Evolutionary conservation across 2,113 vertebrate genomes (phyloP).

Genomic region (Calidris pygmaea): DNA sequence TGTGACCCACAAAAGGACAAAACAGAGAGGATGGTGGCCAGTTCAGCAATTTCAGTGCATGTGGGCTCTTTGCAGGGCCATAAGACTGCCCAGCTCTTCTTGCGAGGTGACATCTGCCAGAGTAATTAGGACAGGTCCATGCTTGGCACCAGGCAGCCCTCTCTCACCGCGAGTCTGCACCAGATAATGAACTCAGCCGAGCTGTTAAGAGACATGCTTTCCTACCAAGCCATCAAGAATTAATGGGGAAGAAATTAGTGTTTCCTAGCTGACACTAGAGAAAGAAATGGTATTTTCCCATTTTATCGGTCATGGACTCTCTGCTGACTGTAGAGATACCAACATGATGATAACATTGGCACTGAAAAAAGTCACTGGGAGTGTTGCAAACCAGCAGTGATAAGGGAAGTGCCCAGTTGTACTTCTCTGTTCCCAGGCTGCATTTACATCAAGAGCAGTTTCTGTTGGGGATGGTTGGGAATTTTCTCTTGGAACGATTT

Average conservation of each 20-base stretch:
- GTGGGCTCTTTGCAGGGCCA: neutral
- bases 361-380: neutral
- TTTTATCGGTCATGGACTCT: neutral
- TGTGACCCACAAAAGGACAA: neutral
- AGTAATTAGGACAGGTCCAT: neutral
- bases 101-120: neutral
- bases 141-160: neutral
- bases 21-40: neutral
- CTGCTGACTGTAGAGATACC: neutral
- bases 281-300: neutral
- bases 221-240: neutral
- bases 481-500: slow-evolving; percentile 2
- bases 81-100: neutral
- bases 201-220: neutral
- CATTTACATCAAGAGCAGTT: neutral
- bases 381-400: neutral
- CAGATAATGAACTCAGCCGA: neutral
- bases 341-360: neutral
- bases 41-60: neutral
- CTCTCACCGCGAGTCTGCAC: neutral
- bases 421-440: neutral
- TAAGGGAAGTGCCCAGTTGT: neutral
- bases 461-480: neutral
- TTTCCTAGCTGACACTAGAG: neutral
- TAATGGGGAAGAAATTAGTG: neutral